Evolutionary conservation across 2,797 vertebrate species (phyloP), one percentile per base, ranked within the genome.

Genomic region (Margarornis squamiger): DNA sequence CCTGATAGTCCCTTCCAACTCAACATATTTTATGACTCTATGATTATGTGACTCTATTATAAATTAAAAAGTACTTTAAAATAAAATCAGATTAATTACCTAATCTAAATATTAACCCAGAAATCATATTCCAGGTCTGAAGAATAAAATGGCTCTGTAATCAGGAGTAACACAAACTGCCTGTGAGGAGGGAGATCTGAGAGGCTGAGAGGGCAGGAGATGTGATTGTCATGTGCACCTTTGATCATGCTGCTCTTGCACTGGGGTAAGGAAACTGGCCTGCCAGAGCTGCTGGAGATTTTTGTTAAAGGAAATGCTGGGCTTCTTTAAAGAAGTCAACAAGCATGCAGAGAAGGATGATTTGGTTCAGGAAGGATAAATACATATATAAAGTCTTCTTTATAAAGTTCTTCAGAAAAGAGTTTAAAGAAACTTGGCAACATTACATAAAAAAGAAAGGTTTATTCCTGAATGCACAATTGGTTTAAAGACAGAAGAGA

Each of bases 211-310:
- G 3, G 29, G 52, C 27, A 74, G 71, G 22, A 82, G 34, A 15
- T 30, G 36, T 38, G 55, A 74, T 14, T 2, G 0, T 1, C 52
- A 38, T 1, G 16, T 0, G 0, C 45, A 62, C 30, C 7, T 45
- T 90, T 27, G 23, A 9, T 39, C 24, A 9, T 5, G 20, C 34
- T 36, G 17, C 36, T 55, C 43, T 30, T 66, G 49, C 45, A 61
- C 3, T 2, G 7, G 29, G 19, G 16, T n/a, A 22, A n/a, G 19
- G 49, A 80, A 80, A 84, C 14, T 72, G 39, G 2, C 30, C 39
- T 74, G 34, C 24, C 46, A 66, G 4, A 71, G 20, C 4, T 82
- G n/a, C 34, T 2, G 1, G 2, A 77, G 8, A 9, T 57, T 83
- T 82, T 45, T 77, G 24, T 45, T 57, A 48, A 62, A 76, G 30